Evolutionary conservation across 2,113 vertebrate species (phyloP).

Genomic region (Platanista minor): DNA sequence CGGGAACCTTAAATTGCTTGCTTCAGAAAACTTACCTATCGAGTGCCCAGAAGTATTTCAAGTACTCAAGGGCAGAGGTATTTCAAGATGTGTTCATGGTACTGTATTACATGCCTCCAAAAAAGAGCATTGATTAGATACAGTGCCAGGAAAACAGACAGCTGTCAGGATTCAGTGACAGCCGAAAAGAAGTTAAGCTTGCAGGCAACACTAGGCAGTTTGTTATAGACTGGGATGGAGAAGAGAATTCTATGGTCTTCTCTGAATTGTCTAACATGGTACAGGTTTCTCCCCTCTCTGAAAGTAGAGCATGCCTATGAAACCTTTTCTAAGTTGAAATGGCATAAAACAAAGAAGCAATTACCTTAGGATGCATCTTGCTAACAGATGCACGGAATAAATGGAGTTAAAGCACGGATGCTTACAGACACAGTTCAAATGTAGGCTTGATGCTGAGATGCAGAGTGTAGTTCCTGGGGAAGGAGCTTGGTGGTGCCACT

Average conservation of each 20-base stretch:
- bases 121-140: neutral
- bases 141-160: neutral
- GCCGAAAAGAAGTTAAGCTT: neutral
- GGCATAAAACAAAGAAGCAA: neutral
- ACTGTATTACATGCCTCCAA: neutral
- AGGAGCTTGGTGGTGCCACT: neutral
- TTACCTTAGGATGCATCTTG: neutral
- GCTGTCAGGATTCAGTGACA: neutral
- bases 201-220: neutral
- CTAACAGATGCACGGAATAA: neutral
- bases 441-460: too few relatives aligned
- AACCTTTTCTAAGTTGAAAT: neutral
- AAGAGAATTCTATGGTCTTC: neutral
- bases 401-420: neutral
- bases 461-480: neutral
- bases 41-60: neutral
- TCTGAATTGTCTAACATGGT: neutral
- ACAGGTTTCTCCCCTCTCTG: too few relatives aligned
- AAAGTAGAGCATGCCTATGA: neutral
- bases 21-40: neutral
- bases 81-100: neutral
- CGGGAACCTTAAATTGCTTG: neutral
- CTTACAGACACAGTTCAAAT: neutral
- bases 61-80: neutral
- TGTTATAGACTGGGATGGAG: neutral